Percentiles rank a stretch among this genome's conserved stretches.
These are phyloP conservation scores for Dyspetes luteomarginatus DNA, from an alignment of 2,888 invertebrate genomes.

Conservation along the genomic window DNA sequence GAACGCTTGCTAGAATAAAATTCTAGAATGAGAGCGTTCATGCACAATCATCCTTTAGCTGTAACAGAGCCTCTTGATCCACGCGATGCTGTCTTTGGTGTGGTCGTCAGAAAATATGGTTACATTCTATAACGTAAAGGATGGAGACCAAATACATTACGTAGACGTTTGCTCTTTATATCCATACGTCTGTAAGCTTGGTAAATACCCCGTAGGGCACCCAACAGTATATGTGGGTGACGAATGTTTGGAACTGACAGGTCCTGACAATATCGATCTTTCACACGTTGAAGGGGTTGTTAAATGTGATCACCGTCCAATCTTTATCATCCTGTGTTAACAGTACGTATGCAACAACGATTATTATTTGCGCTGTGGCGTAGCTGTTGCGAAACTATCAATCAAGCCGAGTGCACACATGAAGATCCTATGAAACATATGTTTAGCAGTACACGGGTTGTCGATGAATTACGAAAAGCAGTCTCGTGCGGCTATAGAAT, in stretches of 20 bases:
- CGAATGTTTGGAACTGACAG: too few species aligned
- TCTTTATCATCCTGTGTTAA: constrained; percentile 75
- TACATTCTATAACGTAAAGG: background rate
- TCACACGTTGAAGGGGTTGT: constrained; percentile 68
- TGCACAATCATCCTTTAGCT: constrained; percentile 1
- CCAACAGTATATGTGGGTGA: too few species aligned
- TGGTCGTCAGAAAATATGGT: background rate
- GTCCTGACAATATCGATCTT: constrained; percentile 50
- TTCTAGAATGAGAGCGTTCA: background rate
- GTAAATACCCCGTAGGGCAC: too few species aligned
- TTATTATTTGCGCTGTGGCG: constrained; percentile 79
- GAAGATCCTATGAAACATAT: constrained; percentile 66
- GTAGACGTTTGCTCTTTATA: too few species aligned
- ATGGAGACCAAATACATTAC: background rate
- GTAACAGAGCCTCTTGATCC: constrained; percentile 5
- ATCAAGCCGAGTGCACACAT: constrained; percentile 74
- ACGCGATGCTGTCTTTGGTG: constrained; percentile 70
- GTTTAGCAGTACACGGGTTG: constrained; percentile 77
- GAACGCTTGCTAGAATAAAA: background rate
- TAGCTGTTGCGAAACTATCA: constrained; percentile 72
- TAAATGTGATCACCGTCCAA: constrained; percentile 67
- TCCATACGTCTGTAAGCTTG: background rate
- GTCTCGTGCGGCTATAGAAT: constrained; percentile 70
- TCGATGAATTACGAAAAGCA: constrained; percentile 74
- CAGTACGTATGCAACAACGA: constrained; percentile 73